Evolutionary conservation across 2,113 vertebrate species (phyloP).

Genomic region (human (Homo sapiens)): GRCh38 chr5:60260501-60261000

Average conservation of each 20-base stretch:
- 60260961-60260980: background rate
- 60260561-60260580: background rate
- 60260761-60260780: slow-evolving; percentile 31
- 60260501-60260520: background rate
- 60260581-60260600: background rate
- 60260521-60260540: slow-evolving; percentile 1
- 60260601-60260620: background rate
- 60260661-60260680: background rate
- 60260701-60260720: slow-evolving; percentile 4
- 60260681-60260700: background rate
- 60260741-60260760: background rate
- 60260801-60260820: slow-evolving; percentile 13
- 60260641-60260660: background rate
- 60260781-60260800: slow-evolving; percentile 49
- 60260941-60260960: slow-evolving; percentile 34
- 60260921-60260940: background rate
- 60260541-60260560: background rate
- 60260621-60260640: background rate
- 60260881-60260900: slow-evolving; percentile 32
- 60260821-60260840: slow-evolving; percentile 44
- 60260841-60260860: slow-evolving; percentile 27
- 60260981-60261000: background rate
- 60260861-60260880: background rate
- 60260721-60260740: background rate
- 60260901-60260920: slow-evolving; percentile 52